Percentiles rank a stretch among this genome's conserved stretches.
Conservation (phyloP, 2,113 vertebrate species). For the Xiphophorus hellerii region DNA sequence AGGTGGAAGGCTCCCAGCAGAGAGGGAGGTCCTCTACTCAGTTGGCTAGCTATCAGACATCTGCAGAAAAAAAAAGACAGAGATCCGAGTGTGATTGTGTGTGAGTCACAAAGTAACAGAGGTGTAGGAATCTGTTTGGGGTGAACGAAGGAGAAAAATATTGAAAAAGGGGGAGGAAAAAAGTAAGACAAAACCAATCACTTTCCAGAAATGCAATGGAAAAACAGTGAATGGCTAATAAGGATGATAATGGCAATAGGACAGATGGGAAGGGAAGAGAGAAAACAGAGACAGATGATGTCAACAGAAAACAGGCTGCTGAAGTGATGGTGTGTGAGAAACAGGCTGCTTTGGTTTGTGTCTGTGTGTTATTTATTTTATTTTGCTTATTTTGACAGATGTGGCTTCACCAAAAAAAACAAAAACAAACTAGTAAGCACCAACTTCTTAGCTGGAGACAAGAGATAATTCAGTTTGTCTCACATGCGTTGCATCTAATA, state of each 20-base stretch:
- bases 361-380: no score
- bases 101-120: slow-evolving; percentile 18
- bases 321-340: slow-evolving; percentile 27
- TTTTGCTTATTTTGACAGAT: neutral
- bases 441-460: neutral
- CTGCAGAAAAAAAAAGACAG: slow-evolving; percentile 56
- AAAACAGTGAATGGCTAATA: slow-evolving; percentile 15
- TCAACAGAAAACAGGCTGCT: slow-evolving; percentile 16
- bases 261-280: slow-evolving; percentile 19
- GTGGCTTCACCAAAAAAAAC: neutral
- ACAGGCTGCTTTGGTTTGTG: neutral
- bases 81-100: slow-evolving; percentile 32
- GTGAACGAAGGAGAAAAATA: neutral
- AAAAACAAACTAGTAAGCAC: neutral
- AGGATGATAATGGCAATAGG: slow-evolving; percentile 13
- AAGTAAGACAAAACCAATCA: neutral
- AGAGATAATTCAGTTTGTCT: neutral
- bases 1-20: slow-evolving; percentile 66
- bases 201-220: slow-evolving; percentile 34
- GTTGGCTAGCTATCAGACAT: slow-evolving; percentile 75
- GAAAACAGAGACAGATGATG: slow-evolving; percentile 26
- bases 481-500: neutral
- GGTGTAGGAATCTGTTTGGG: slow-evolving; percentile 8
- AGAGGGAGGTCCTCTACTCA: slow-evolving; percentile 71
- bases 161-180: slow-evolving; percentile 2